phyloP scores from a whole-genome alignment of 1,140 invertebrate genomes.

The Aphelenchoides avenae region DNA sequence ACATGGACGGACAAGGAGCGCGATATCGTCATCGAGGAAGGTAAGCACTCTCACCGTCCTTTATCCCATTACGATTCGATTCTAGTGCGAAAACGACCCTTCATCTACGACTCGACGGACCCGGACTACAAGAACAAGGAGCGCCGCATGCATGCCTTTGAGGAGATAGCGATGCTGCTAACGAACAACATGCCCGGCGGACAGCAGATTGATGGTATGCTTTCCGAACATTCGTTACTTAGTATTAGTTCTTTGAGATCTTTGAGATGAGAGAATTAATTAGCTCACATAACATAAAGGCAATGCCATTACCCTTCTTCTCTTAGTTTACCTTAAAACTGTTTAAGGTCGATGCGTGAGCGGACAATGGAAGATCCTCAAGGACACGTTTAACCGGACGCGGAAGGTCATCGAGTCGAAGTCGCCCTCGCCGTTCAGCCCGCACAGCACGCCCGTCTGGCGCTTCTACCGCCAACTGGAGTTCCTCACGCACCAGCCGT shows the following conservation, averaged over 20 bases:
- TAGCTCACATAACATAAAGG: no score
- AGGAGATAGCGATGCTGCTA: conserved; percentile 4
- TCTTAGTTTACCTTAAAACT: no score
- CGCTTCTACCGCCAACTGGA: neutral
- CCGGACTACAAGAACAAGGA: conserved; percentile 12
- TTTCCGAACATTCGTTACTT: no score
- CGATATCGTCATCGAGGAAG: conserved; percentile 15
- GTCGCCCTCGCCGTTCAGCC: neutral
- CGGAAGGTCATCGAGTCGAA: no score
- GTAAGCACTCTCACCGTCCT: no score
- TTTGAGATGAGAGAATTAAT: no score
- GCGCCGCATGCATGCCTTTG: conserved; percentile 11
- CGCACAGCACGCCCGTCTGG: conserved; percentile 5
- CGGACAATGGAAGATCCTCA: conserved; percentile 15
- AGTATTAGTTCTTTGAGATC: no score
- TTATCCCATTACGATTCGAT: no score
- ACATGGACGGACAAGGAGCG: conserved; percentile 18
- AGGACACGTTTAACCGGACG: conserved; percentile 17
- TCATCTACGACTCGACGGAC: conserved; percentile 9
- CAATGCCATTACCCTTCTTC: no score
- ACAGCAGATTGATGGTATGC: conserved; percentile 9
- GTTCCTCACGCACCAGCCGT: neutral
- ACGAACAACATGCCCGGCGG: neutral
- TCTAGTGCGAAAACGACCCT: conserved; percentile 9
- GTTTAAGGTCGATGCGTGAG: conserved; percentile 12